These are phyloP conservation scores for Cyclophora punctaria DNA, from an alignment of 2,888 invertebrate species.

Conservation along the genomic window DNA sequence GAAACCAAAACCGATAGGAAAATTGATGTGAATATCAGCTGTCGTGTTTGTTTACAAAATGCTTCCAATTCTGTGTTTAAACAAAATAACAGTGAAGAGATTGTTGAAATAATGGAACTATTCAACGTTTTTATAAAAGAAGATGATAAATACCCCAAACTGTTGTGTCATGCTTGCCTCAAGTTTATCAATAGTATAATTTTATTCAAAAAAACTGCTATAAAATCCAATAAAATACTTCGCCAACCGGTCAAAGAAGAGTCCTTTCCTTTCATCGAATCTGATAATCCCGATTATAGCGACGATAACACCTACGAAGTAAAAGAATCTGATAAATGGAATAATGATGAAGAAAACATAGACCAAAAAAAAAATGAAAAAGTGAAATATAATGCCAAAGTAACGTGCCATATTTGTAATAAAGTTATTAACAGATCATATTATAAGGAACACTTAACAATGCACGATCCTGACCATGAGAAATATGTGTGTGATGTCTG, in stretches of 20 bases:
- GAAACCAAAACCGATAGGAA: conserved; percentile 4
- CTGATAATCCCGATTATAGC: conserved; percentile 19
- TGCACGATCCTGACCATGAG: conserved; percentile 46
- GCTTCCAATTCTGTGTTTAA: conserved; percentile 14
- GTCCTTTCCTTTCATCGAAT: conserved; percentile 9
- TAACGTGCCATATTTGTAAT: conserved; percentile 29
- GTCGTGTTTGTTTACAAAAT: conserved; percentile 24
- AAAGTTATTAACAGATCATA: conserved; percentile 43
- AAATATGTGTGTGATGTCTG: conserved; percentile 51
- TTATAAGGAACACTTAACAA: conserved; percentile 43
- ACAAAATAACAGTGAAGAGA: conserved; percentile 7
- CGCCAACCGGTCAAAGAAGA: conserved; percentile 30
- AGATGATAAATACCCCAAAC: conserved; percentile 39
- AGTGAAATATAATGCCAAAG: conserved; percentile 26
- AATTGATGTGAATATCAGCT: conserved; percentile 6
- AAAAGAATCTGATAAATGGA: conserved; percentile 20
- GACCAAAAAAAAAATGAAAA: conserved; percentile 24
- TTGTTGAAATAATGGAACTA: conserved; percentile 8
- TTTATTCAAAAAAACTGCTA: conserved; percentile 44
- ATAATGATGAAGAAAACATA: conserved; percentile 8
- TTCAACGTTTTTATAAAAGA: conserved; percentile 34
- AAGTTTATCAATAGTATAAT: conserved; percentile 42
- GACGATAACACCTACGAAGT: conserved; percentile 20
- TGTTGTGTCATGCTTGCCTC: conserved; percentile 43
- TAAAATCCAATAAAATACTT: conserved; percentile 35